phyloP scores from a whole-genome alignment of 1,140 invertebrate genomes.

The Drosophila nasuta region DNA sequence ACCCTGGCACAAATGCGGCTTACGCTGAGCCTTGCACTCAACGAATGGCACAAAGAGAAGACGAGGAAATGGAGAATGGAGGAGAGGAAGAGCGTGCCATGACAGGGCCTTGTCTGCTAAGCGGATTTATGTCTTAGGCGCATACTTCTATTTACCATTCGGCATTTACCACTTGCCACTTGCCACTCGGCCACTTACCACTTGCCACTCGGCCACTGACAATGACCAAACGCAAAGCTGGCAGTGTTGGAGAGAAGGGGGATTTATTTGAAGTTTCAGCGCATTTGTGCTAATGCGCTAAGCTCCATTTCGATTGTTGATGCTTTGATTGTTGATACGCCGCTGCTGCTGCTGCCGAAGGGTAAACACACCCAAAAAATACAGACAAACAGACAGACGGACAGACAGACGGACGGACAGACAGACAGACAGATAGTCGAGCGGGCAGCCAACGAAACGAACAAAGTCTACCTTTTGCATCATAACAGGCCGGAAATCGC shows the following conservation, averaged over 20 bases:
- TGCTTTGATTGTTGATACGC: slow-evolving; percentile 17
- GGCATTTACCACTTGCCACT: slow-evolving; percentile 20
- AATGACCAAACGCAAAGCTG: slow-evolving; percentile 9
- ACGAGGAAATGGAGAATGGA: background rate
- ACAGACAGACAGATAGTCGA: too few species aligned
- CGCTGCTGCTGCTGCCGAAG: background rate
- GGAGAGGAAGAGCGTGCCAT: background rate
- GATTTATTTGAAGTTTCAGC: slow-evolving; percentile 30
- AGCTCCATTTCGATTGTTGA: slow-evolving; percentile 50
- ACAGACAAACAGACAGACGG: background rate
- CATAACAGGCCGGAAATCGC: slow-evolving; percentile 25
- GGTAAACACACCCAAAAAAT: background rate
- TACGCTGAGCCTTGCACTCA: slow-evolving; percentile 13
- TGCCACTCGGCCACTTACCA: slow-evolving; percentile 2
- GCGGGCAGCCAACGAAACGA: too few species aligned
- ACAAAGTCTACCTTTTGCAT: background rate
- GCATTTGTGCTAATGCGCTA: slow-evolving; percentile 42
- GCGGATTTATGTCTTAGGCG: slow-evolving; percentile 44
- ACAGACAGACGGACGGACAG: too few species aligned
- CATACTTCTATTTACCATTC: slow-evolving; percentile 37
- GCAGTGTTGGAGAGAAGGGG: too few species aligned
- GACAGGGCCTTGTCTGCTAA: slow-evolving; percentile 14
- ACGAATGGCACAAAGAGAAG: background rate
- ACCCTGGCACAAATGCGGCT: slow-evolving; percentile 35
- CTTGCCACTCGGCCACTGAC: slow-evolving; percentile 5